Percentiles rank a stretch among this genome's conserved stretches.
phyloP scores from a whole-genome alignment of 2,888 invertebrate species.

The Chloroclystis v-ata region DNA sequence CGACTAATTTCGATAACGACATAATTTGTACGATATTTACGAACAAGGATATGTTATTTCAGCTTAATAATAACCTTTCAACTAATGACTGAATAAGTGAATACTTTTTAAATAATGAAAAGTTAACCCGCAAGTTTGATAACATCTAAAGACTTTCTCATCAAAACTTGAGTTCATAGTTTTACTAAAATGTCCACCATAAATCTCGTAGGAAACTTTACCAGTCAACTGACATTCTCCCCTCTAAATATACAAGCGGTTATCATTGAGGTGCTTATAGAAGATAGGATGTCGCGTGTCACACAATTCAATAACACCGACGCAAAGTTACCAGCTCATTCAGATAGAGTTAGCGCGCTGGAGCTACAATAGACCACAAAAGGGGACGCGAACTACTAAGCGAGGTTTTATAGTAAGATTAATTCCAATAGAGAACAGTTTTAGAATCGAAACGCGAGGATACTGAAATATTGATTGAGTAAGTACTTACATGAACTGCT shows the following conservation, averaged over 20 bases:
- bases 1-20: neutral
- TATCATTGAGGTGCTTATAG: slow-evolving; percentile 14
- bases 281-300: slow-evolving; percentile 41
- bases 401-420: slow-evolving; percentile 15
- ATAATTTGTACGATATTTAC: too few relatives aligned
- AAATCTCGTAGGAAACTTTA: neutral
- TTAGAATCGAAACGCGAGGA: too few relatives aligned
- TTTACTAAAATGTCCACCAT: neutral
- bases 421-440: too few relatives aligned
- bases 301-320: slow-evolving; percentile 53
- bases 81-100: too few relatives aligned
- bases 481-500: too few relatives aligned
- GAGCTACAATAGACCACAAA: slow-evolving; percentile 38
- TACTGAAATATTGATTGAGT: too few relatives aligned
- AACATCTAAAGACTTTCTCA: neutral
- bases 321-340: slow-evolving; percentile 43
- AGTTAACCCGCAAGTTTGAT: too few relatives aligned
- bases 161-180: neutral
- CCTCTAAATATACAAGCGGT: neutral
- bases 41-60: too few relatives aligned
- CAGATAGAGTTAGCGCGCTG: slow-evolving; percentile 43
- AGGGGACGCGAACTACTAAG: slow-evolving; percentile 25
- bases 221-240: neutral
- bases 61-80: too few relatives aligned
- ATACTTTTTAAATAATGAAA: too few relatives aligned